Conservation (phyloP, 2,797 vertebrate genomes). For the Sphenopsis melanotis region DNA sequence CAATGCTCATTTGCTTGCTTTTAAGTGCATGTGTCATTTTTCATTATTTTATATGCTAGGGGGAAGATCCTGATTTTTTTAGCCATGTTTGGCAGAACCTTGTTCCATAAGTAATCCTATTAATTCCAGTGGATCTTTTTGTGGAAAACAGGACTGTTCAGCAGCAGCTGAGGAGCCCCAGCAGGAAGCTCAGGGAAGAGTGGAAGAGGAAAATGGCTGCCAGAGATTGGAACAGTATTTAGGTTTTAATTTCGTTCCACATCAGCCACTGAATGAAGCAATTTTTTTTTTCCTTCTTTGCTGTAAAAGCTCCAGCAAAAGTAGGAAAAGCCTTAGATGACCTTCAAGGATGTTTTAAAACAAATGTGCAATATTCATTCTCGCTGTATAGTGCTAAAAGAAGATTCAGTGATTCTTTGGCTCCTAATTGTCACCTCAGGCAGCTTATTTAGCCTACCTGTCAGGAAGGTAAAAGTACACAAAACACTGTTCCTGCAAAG, state of each 20-base stretch:
- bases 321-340: neutral
- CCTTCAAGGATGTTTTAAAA: neutral
- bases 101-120: neutral
- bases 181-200: neutral
- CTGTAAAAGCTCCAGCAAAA: neutral
- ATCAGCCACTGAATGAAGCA: neutral
- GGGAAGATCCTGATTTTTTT: neutral
- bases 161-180: neutral
- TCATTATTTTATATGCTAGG: neutral
- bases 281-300: neutral
- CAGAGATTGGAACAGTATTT: neutral
- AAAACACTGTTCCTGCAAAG: neutral
- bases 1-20: neutral
- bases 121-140: neutral
- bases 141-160: neutral
- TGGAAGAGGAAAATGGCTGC: neutral
- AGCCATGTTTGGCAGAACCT: neutral
- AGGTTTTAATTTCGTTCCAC: neutral
- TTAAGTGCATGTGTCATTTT: neutral
- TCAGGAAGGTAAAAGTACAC: neutral
- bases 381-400: neutral
- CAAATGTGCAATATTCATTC: neutral
- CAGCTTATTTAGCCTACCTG: conserved; percentile 18
- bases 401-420: neutral
- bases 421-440: conserved; percentile 13